Evolutionary conservation across 2,797 vertebrate genomes (phyloP).

Genomic region (Columba guinea): DNA sequence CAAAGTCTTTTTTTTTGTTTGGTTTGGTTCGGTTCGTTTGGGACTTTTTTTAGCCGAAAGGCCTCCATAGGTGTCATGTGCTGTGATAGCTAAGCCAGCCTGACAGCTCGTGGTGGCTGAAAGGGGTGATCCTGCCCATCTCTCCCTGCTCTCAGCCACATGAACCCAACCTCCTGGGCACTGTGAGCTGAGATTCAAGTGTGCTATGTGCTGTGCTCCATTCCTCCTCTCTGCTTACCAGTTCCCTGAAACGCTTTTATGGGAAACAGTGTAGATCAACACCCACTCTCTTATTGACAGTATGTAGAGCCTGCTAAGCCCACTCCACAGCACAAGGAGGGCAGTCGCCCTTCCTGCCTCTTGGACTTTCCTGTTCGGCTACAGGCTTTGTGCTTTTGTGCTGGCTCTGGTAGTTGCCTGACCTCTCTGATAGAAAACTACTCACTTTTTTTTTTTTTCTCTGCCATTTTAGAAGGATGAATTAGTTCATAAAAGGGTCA

Average conservation of each 20-base stretch:
- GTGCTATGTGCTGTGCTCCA: not conserved
- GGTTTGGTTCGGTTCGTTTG: too few relatives aligned
- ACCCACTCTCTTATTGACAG: not conserved
- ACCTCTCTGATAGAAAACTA: not conserved
- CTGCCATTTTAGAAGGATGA: not conserved
- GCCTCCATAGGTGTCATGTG: not conserved
- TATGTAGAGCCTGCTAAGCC: not conserved
- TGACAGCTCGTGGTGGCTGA: not conserved
- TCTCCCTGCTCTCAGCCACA: not conserved
- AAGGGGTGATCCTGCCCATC: not conserved
- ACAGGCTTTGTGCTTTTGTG: not conserved
- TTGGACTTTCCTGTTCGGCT: not conserved
- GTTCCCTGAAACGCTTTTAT: not conserved
- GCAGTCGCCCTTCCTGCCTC: not conserved
- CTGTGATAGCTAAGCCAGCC: not conserved
- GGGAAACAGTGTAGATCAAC: not conserved
- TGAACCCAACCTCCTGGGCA: not conserved
- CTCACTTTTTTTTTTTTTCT: not conserved
- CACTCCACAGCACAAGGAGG: not conserved
- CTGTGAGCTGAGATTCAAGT: not conserved
- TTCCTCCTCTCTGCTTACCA: not conserved
- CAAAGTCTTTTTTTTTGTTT: not conserved
- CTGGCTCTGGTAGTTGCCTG: not conserved
- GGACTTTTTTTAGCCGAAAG: not conserved
- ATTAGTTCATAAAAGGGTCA: not conserved